These are phyloP conservation scores for Seladonia tumulorum DNA, from an alignment of 2,888 invertebrate species.

Conservation along the genomic window DNA sequence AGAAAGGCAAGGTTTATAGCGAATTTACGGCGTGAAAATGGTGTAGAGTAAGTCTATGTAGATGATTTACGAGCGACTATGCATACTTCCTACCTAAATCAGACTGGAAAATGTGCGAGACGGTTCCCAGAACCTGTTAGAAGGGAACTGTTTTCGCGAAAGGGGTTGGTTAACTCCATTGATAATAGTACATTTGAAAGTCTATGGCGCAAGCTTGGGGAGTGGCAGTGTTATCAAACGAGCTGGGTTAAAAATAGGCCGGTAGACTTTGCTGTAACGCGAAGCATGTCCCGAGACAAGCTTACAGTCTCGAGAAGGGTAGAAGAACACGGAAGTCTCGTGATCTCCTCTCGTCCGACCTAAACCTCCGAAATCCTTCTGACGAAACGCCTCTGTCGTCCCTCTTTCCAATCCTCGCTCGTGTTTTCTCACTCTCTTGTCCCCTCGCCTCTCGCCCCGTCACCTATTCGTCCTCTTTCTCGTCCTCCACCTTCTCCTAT, in stretches of 20 bases:
- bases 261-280: constrained; percentile 39
- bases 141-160: neutral
- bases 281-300: constrained; percentile 59
- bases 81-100: constrained; percentile 7
- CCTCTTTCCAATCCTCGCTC: constrained; percentile 58
- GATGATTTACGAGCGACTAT: constrained; percentile 10
- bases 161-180: neutral
- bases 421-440: constrained; percentile 64
- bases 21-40: constrained; percentile 4
- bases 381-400: constrained; percentile 67
- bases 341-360: constrained; percentile 66
- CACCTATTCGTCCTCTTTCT: constrained; percentile 23
- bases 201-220: constrained; percentile 10
- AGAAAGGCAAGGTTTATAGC: neutral
- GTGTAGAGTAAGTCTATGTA: neutral
- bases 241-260: constrained; percentile 57
- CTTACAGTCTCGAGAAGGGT: constrained; percentile 57
- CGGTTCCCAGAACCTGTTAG: neutral
- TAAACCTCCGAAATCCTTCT: constrained; percentile 69
- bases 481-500: neutral
- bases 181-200: constrained; percentile 25
- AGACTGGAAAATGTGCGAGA: neutral
- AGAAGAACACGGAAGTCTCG: constrained; percentile 68
- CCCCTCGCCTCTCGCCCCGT: constrained; percentile 8
- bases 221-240: constrained; percentile 32